Evolutionary conservation across 1,140 invertebrate species (phyloP), one percentile per base, ranked within the genome.

Genomic region (Trichomalopsis sarcophagae): DNA sequence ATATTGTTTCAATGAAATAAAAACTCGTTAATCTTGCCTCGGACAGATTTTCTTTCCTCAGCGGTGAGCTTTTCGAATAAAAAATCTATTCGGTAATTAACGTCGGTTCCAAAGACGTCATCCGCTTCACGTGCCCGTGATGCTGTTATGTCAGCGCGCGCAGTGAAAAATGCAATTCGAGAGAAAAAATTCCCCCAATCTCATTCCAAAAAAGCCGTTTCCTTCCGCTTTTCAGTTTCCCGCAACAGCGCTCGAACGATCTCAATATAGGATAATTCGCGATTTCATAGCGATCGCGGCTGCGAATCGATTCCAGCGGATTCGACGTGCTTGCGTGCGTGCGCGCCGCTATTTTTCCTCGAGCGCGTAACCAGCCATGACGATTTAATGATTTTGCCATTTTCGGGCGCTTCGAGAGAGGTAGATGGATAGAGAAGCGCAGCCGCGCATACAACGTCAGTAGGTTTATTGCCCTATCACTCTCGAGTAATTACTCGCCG

Each of bases 401-500:
- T 84, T 84, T 81, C 47, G 76, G 82, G n/a, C 55, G 33, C 55
- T 55, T n/a, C 55, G n/a, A 76, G 75, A 76, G 75, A 6, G 36
- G 47, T 17, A 76, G 55, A 36, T 27, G 2, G 2, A 66, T 21
- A 44, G 36, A 55, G 50, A 55, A 21, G 50, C 50, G 17, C 50
- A 14, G 3, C 50, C 11, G 27, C 27, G 27, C 27, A 55, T 55
- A 55, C 50, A n/a, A 62, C 27, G 27, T 76, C 73, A n/a, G 36
- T 68, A 13, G 23, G 55, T 78, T 84, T 80, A 84, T 73, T 84
- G 83, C 83, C 23, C 44, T 78, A 84, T 84, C 84, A 84, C 66
- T 80, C 68, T 75, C 71, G 47, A 68, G 78, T 75, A 84, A 84
- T 84, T 84, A 84, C 77, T 50, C 76, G 47, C 44, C 33, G 40